phyloP scores from a whole-genome alignment of 2,888 invertebrate species.

The Caradrina kadenii region DNA sequence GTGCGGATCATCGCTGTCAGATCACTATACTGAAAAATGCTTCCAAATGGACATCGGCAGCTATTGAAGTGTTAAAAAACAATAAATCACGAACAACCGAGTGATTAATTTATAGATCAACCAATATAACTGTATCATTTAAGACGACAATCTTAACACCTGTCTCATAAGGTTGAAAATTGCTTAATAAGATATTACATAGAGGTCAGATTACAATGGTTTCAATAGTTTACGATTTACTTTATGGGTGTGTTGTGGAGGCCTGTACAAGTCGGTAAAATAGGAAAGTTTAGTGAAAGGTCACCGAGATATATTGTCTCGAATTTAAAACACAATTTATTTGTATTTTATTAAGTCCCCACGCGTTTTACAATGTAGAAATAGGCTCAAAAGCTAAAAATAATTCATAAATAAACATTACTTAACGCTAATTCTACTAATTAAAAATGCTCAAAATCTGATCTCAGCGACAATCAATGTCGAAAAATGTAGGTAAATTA shows the following conservation, averaged over 20 bases:
- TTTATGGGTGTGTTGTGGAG: constrained; percentile 77
- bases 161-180: constrained; percentile 63
- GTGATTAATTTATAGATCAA: constrained; percentile 79
- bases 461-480: no score
- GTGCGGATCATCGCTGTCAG: constrained; percentile 55
- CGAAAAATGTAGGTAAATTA: no score
- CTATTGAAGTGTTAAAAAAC: constrained; percentile 77
- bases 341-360: constrained; percentile 66
- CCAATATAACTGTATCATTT: constrained; percentile 42
- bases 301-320: constrained; percentile 76
- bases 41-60: constrained; percentile 72
- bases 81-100: constrained; percentile 79
- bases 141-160: constrained; percentile 48
- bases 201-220: constrained; percentile 54
- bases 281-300: constrained; percentile 82
- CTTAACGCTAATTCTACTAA: no score
- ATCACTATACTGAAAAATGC: constrained; percentile 64
- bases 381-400: neutral
- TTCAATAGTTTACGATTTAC: constrained; percentile 73
- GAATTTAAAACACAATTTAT: constrained; percentile 68
- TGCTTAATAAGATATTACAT: constrained; percentile 18
- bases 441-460: no score
- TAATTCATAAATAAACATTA: neutral
- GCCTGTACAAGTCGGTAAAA: constrained; percentile 76
- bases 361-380: constrained; percentile 19